Evolutionary conservation across 2,888 invertebrate genomes (phyloP), one percentile per base, ranked within the genome.

Genomic region (Ophion slaviceki): DNA sequence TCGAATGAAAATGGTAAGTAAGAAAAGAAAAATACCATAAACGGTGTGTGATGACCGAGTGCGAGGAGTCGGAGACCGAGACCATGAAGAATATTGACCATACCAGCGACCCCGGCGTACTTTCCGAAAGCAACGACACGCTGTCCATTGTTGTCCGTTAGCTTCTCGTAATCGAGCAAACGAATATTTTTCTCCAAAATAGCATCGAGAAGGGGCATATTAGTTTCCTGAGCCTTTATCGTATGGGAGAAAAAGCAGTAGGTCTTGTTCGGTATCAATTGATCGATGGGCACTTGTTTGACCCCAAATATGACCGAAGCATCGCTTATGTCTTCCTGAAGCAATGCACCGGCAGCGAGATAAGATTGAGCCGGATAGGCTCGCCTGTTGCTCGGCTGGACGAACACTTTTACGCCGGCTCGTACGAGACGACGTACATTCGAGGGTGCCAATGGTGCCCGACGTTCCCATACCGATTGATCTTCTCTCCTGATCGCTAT

Each of bases 241-340:
- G 99, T 99, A 94, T 99, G 99, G 0, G 99, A 99, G 94, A 99
- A 99, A 94, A 99, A 98, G 91, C 99, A 99, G 93, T 99, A 99
- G 0, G 99, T 99, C 94, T 99, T 99, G 92, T 99, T 97, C 0
- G 99, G 98, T 86, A 99, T 97, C 11, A 99, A 95, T 62, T 97
- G 96, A 91, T 99, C 99, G 10, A 98, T 96, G 0, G 99, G 99
- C 0, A 97, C 97, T 94, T 98, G 98, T 92, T 99, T 99, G 5
- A 99, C 99, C 0, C 99, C 99, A 92, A 99, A 98, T 90, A 99
- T 99, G 0, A 99, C 97, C 64, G 97, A 97, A 0, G 99, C 99
- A 92, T 99, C 98, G 89, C 98, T 98, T 84, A 99, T 98, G 92
- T 99, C 99, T 93, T 99, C 99, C 92, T 98, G 98, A 67, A 99